Evolutionary conservation across 2,113 vertebrate genomes (phyloP), one percentile per base, ranked within the genome.

Genomic region (Cynocephalus volans): DNA sequence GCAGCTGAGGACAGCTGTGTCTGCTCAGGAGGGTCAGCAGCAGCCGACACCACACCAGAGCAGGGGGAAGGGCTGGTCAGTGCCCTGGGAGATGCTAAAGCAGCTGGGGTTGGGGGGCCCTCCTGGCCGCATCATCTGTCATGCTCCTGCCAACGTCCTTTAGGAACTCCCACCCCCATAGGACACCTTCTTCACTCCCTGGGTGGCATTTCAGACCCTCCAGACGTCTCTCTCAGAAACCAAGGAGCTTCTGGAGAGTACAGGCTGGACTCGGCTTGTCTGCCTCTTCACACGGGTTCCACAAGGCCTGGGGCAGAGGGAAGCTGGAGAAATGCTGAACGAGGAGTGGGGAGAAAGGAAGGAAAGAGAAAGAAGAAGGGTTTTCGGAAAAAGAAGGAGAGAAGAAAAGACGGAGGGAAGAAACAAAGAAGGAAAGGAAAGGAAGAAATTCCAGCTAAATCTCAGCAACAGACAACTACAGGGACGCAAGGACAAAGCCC

Each of bases 61-160:
- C 11, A 0, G 28, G 19, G 5, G 3, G 58, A 72, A 23, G 79
- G 31, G 23, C 6, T 0, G 28, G 19, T 4, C 19, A 41, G 24
- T 33, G 54, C 15, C 56, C 19, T 18, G 54, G 26, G 62, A 62
- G 31, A n/a, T 3, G 3, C 67, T 28, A 45, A 60, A 60, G 50
- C 4, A n/a, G 26, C 19, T 33, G 6, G 36, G 52, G 24, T 50
- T 4, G 11, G 26, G 45, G 21, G n/a, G 13, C 23, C 21, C 26
- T 72, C 13, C 0, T 10, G 67, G 80, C 21, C 48, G 7, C 14
- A 23, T 62, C 18, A 31, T 23, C 69, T n/a, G 45, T 11, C 76
- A 45, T 76, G 56, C 19, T 79, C 93, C 23, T 54, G 41, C 9
- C 21, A 54, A 26, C 8, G 19, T 56, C 41, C 69, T 23, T 24